Conservation (phyloP, 2,888 invertebrate genomes). For the Drosophila meridiana region DNA sequence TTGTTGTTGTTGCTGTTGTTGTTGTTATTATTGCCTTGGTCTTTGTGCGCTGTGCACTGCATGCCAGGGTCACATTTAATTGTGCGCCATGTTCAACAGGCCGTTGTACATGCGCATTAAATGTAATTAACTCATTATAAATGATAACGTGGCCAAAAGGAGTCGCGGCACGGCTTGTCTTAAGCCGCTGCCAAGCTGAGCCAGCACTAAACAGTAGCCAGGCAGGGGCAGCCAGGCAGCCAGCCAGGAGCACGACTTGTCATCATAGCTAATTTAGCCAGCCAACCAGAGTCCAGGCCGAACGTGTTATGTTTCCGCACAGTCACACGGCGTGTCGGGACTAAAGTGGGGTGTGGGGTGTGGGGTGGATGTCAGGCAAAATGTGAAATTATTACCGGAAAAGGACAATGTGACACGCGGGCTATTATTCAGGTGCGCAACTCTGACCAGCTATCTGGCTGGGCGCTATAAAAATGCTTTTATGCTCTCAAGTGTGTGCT, state of each 20-base stretch:
- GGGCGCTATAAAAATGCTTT: slow-evolving; percentile 60
- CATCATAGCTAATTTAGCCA: slow-evolving; percentile 72
- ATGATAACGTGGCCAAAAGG: slow-evolving; percentile 75
- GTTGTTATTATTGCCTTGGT: slow-evolving; percentile 38
- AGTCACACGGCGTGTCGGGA: slow-evolving; percentile 24
- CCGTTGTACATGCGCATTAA: slow-evolving; percentile 80
- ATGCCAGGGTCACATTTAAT: slow-evolving; percentile 77
- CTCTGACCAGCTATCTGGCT: slow-evolving; percentile 36
- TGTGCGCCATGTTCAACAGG: slow-evolving; percentile 78
- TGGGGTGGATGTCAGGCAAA: slow-evolving; percentile 55
- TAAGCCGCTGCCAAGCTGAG: slow-evolving; percentile 58
- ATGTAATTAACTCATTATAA: slow-evolving; percentile 82
- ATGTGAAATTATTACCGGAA: slow-evolving; percentile 76
- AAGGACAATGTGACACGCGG: slow-evolving; percentile 71
- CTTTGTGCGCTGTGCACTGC: slow-evolving; percentile 28
- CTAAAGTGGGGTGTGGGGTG: too few species aligned
- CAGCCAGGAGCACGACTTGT: slow-evolving; percentile 39
- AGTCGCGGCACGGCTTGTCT: slow-evolving; percentile 53
- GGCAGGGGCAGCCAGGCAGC: slow-evolving; percentile 22
- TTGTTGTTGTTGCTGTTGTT: slow-evolving; percentile 25
- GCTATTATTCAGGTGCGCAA: slow-evolving; percentile 60
- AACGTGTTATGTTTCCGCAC: slow-evolving; percentile 63
- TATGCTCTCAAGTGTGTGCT: slow-evolving; percentile 67
- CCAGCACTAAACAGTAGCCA: slow-evolving; percentile 8
- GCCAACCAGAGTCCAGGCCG: slow-evolving; percentile 14